Percentiles rank a stretch among this genome's conserved stretches.
Conservation (phyloP, 2,113 vertebrate genomes). For the Podarcis muralis region DNA sequence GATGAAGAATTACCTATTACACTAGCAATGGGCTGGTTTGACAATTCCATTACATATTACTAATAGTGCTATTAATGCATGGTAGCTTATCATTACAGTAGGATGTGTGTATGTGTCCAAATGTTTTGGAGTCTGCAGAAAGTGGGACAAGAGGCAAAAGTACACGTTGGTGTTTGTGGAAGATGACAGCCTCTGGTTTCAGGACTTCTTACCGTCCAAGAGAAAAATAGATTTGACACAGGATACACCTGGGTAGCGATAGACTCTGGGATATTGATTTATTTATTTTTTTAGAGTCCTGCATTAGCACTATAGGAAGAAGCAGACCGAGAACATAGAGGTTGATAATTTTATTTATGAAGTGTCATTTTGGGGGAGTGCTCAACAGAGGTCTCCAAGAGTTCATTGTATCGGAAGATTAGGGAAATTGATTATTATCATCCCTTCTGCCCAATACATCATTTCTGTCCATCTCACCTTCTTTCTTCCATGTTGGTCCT, state of each 20-base stretch:
- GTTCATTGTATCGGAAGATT: background rate
- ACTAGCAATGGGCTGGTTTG: slow-evolving; percentile 36
- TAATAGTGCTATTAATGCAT: slow-evolving; percentile 65
- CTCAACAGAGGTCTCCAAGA: background rate
- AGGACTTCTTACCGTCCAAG: background rate
- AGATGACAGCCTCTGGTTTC: slow-evolving; percentile 11
- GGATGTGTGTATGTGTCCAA: accelerated
- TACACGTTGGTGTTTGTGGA: background rate
- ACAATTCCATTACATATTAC: slow-evolving; percentile 70
- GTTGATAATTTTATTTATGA: slow-evolving; percentile 5
- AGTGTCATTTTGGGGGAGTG: slow-evolving; percentile 17
- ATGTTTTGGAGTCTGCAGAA: background rate
- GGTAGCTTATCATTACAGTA: slow-evolving; percentile 36
- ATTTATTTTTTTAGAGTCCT: background rate
- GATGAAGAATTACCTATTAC: slow-evolving; percentile 67
- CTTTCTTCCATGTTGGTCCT: background rate
- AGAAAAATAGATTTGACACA: background rate
- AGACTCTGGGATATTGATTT: background rate
- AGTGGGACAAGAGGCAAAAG: background rate
- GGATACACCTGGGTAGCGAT: background rate
- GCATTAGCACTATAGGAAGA: background rate
- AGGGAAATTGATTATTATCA: slow-evolving; percentile 14
- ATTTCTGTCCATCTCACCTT: background rate
- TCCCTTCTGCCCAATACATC: background rate
- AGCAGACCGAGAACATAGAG: background rate